Evolutionary conservation across 2,113 vertebrate genomes (phyloP).

Genomic region (Ascaphus truei): DNA sequence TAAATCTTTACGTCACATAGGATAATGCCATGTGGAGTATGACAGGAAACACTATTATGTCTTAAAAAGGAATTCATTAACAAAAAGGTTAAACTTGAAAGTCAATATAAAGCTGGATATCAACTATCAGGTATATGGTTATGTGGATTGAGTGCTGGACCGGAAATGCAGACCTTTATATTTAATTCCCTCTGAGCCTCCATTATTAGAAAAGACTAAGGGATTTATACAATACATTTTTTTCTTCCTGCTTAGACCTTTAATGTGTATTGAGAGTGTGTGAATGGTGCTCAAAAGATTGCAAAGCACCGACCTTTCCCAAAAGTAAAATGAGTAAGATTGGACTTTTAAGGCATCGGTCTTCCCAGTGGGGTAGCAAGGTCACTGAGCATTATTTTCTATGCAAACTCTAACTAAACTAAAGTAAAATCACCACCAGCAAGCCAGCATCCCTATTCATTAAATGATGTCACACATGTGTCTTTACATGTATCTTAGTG

Average conservation of each 20-base stretch:
- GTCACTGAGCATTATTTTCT: not conserved
- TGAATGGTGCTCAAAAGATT: not conserved
- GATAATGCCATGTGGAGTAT: constrained; percentile 5
- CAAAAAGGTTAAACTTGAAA: constrained; percentile 27
- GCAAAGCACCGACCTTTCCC: not conserved
- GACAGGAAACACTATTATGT: constrained; percentile 10
- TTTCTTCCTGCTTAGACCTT: constrained; percentile 12
- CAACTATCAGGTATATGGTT: constrained; percentile 30
- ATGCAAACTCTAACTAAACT: not conserved
- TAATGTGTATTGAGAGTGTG: constrained; percentile 13
- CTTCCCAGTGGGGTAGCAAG: not conserved
- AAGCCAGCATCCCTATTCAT: too few species aligned
- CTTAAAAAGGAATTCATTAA: constrained; percentile 27
- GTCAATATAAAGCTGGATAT: constrained; percentile 30
- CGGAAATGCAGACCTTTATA: constrained; percentile 33
- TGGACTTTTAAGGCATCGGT: not conserved
- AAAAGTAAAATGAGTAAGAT: not conserved
- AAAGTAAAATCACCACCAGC: too few species aligned
- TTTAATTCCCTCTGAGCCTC: constrained; percentile 29
- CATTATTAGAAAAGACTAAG: constrained; percentile 26
- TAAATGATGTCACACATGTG: too few species aligned
- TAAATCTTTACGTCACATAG: not conserved
- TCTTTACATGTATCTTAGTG: too few species aligned
- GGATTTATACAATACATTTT: constrained; percentile 25
- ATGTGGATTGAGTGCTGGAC: constrained; percentile 33